Base-by-base conservation (phyloP, 2,888 invertebrate species). In the Napeogenes inachia region DNA sequence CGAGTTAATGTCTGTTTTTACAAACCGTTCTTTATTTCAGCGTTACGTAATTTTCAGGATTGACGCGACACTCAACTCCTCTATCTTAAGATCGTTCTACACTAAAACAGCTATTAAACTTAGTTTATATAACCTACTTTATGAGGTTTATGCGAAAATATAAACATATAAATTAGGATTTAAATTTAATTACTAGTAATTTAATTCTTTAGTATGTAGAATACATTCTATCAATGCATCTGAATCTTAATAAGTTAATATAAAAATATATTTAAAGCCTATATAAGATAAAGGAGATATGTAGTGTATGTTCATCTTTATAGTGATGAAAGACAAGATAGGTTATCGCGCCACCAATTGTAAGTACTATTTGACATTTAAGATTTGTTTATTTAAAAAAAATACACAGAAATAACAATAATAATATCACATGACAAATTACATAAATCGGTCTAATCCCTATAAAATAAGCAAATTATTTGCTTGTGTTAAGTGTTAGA, bases 1-100 rank as follows among this genome's bases (percentile, higher is more conserved):
- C 76, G 74, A 75, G 61, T 71, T 74, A 73, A 76, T 76, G 73
- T 74, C 68, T 62, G 67, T 73, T 73, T 72, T 74, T 56, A 71
- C 67, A 69, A 12, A 59, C 68, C 60, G 54, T 13, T 38, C 56
- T 62, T 47, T 62, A 59, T 65, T 62, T 57, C 66, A 59, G 56
- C 61, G 67, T 70, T 68, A 57, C 69, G 73, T 75, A 74, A 78
- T 73, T 32, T 50, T 60, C 55, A 58, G 56, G 59, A 62, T 30
- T 45, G 38, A 61, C n/a, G 50, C 38, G 63, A 63, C 57, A 54
- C 54, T 54, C 50, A 56, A 57, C 38, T 42, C 46, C 50, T 38
- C 59, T 59, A 54, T 63, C 47, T 47, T 33, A 42, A 47, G 33
- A 21, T 32, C 46, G 45, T 50, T 56, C 13, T 13, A 59, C 53